phyloP scores from a whole-genome alignment of 2,888 invertebrate genomes.

The Griposia aprilina region DNA sequence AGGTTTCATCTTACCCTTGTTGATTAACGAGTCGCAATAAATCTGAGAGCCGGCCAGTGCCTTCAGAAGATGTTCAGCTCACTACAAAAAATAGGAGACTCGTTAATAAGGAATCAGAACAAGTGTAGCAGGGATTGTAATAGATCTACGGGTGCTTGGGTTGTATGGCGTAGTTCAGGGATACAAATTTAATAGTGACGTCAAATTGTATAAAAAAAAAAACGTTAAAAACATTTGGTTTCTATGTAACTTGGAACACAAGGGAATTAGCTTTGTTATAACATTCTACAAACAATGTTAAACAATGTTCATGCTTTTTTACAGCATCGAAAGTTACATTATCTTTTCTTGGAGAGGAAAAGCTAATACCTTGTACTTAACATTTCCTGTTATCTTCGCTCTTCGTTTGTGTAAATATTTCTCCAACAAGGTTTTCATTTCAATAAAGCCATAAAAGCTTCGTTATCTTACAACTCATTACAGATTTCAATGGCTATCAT shows the following conservation, averaged over 20 bases:
- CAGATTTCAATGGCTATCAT: conserved; percentile 42
- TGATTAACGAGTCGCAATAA: conserved; percentile 39
- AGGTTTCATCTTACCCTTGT: conserved; percentile 2
- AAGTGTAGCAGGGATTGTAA: background rate
- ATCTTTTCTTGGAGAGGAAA: background rate
- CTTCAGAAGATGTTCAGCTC: conserved; percentile 19
- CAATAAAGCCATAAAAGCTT: conserved; percentile 9
- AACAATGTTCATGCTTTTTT: background rate
- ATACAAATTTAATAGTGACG: background rate
- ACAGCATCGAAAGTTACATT: background rate
- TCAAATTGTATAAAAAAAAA: background rate
- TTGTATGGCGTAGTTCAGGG: background rate
- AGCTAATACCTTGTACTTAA: background rate
- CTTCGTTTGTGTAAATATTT: conserved; percentile 24
- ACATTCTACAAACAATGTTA: background rate
- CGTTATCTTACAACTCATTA: conserved; percentile 46
- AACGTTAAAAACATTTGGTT: background rate
- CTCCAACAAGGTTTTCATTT: conserved; percentile 38
- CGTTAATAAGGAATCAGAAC: conserved; percentile 46
- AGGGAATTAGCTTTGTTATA: background rate
- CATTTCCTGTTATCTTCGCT: background rate
- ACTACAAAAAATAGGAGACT: conserved; percentile 28
- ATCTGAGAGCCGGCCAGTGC: conserved; percentile 19
- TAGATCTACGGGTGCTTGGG: background rate
- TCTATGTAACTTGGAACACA: background rate